Evolutionary conservation across 2,113 vertebrate genomes (phyloP), one percentile per base, ranked within the genome.

Genomic region (Antigone vipio): DNA sequence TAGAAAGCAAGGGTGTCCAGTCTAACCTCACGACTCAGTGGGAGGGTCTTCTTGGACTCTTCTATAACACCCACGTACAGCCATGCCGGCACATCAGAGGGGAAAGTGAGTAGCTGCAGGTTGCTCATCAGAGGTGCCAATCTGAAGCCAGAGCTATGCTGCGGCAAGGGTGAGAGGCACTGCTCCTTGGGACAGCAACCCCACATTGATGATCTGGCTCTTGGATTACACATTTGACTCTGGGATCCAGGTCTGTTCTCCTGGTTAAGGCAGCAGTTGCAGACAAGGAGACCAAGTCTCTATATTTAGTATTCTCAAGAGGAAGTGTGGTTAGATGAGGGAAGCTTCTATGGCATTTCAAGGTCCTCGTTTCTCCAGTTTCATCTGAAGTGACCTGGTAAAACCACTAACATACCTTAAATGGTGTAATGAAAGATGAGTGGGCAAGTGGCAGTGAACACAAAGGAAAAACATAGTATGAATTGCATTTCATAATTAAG

Each of bases 401-500:
- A 95, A 95, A 52, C 49, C 45, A 55, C 67, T 74, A 20, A 78
- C 44, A 64, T 47, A 85, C 34, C 24, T 79, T 76, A 64, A 83
- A 2, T 44, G 49, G 22, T 47, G 68, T 63, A 92, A 92, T 59
- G 38, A 88, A 71, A 50, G 38, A 32, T 2, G 38, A 93, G 44
- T 5, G 5, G 35, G n/a, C 24, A 84, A 81, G 29, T 29, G 38
- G 50, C 42, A 89, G 52, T 1, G 9, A 89, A 74, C 22, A 35
- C 3, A 4, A n/a, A 92, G 18, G 17, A 42, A 81, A 87, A 76
- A 60, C 3, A 42, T 6, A 49, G 26, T 9, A 60, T 29, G n/a
- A 79, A 49, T 4, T 73, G 12, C 6, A 67, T 44, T 81, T 84
- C 64, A 50, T 20, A 77, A 0, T 13, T 38, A 77, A 38, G 27